Conservation (phyloP, 2,888 invertebrate species). For the Phalera bucephala region DNA sequence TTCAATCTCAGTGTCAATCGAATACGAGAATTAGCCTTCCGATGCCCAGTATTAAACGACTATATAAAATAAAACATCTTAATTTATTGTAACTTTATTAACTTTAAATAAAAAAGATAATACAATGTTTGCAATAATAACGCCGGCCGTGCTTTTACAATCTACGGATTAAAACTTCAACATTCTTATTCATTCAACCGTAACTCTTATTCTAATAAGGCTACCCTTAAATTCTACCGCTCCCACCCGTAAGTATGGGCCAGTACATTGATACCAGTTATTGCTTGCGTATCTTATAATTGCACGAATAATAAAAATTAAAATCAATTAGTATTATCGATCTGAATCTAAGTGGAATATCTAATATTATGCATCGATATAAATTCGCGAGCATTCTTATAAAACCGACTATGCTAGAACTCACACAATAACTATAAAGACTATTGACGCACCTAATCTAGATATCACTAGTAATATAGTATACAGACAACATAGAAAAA, state of each 20-base stretch:
- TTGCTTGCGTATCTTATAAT: constrained; percentile 46
- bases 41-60: background rate
- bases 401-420: constrained; percentile 20
- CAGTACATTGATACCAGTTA: constrained; percentile 44
- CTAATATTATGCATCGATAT: constrained; percentile 33
- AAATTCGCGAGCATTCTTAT: constrained; percentile 34
- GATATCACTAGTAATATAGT: constrained; percentile 14
- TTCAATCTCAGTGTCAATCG: no score
- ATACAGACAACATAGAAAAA: constrained; percentile 17
- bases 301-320: constrained; percentile 18
- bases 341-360: constrained; percentile 22
- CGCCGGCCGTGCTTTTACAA: constrained; percentile 71
- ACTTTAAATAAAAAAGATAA: constrained; percentile 70
- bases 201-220: constrained; percentile 78
- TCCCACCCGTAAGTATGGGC: constrained; percentile 54
- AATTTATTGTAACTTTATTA: constrained; percentile 74
- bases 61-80: constrained; percentile 27
- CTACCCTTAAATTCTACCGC: constrained; percentile 77
- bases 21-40: no score
- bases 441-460: constrained; percentile 21
- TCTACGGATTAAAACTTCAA: constrained; percentile 70
- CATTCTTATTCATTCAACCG: constrained; percentile 56
- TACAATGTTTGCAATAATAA: constrained; percentile 74
- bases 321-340: constrained; percentile 17
- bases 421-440: constrained; percentile 10